Conservation (phyloP, 2,888 invertebrate species). For the Alcis repandata region DNA sequence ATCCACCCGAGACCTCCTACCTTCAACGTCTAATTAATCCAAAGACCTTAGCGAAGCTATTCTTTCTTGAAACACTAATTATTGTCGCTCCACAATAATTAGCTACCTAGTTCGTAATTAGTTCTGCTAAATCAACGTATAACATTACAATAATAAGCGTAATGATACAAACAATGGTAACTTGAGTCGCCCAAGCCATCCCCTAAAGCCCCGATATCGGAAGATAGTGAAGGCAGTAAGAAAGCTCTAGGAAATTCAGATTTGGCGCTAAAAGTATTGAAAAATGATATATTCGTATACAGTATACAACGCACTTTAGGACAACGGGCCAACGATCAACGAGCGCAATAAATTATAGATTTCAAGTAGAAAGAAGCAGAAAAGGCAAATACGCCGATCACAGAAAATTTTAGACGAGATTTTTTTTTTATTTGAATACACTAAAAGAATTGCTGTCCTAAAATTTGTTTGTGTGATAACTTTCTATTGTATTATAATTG, state of each 20-base stretch:
- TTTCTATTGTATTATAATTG: no score
- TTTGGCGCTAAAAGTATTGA: no score
- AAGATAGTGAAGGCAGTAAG: constrained; percentile 2
- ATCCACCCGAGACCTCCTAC: constrained; percentile 8
- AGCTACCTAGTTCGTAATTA: constrained; percentile 12
- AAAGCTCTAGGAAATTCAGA: background rate
- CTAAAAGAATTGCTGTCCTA: no score
- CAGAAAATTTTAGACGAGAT: no score
- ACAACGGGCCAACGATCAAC: no score
- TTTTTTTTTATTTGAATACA: no score
- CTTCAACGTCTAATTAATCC: constrained; percentile 8
- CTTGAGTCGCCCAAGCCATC: constrained; percentile 23
- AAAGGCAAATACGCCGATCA: no score
- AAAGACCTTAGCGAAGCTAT: background rate
- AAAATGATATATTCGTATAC: no score
- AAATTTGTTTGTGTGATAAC: no score
- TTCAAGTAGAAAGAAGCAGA: no score
- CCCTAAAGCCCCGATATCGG: constrained; percentile 10
- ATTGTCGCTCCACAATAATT: background rate
- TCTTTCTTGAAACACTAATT: constrained; percentile 2
- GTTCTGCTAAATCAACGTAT: constrained; percentile 25
- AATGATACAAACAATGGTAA: constrained; percentile 43
- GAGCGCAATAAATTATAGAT: no score
- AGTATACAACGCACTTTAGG: no score
- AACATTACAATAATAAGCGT: constrained; percentile 36